Evolutionary conservation across 2,113 vertebrate species (phyloP).

Genomic region (Origma solitaria): DNA sequence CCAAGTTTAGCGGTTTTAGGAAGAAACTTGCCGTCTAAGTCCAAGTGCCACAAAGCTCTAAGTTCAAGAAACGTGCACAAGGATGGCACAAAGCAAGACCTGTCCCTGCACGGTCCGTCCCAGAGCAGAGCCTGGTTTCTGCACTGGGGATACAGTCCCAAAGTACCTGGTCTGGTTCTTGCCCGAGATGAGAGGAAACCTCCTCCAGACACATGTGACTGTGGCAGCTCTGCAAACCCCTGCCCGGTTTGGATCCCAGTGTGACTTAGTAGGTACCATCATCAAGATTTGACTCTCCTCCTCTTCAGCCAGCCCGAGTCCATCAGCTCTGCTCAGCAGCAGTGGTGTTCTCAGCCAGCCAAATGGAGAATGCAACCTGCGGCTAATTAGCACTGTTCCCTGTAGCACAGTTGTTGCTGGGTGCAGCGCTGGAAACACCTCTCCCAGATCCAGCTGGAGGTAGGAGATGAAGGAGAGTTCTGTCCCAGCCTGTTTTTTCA

Average conservation of each 20-base stretch:
- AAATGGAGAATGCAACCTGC: background rate
- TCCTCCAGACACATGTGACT: background rate
- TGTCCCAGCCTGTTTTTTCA: background rate
- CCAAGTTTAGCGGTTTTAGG: background rate
- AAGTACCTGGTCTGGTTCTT: background rate
- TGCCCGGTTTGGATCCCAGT: background rate
- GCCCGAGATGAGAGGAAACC: background rate
- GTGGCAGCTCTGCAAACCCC: background rate
- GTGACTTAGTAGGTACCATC: background rate
- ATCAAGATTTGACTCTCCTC: background rate
- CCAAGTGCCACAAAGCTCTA: background rate
- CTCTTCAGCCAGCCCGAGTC: background rate
- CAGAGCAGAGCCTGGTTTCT: background rate
- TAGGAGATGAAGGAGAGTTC: background rate
- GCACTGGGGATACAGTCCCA: background rate
- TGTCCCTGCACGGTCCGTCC: fast-evolving
- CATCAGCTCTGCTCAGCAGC: background rate
- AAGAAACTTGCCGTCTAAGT: background rate
- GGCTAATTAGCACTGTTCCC: background rate
- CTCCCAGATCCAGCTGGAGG: background rate
- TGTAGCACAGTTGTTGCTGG: background rate
- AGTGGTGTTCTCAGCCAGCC: background rate
- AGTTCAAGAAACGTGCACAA: fast-evolving
- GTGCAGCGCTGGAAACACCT: background rate
- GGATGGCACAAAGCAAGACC: background rate